Evolutionary conservation across 2,888 invertebrate genomes (phyloP).

Genomic region (Octonoba sinensis): DNA sequence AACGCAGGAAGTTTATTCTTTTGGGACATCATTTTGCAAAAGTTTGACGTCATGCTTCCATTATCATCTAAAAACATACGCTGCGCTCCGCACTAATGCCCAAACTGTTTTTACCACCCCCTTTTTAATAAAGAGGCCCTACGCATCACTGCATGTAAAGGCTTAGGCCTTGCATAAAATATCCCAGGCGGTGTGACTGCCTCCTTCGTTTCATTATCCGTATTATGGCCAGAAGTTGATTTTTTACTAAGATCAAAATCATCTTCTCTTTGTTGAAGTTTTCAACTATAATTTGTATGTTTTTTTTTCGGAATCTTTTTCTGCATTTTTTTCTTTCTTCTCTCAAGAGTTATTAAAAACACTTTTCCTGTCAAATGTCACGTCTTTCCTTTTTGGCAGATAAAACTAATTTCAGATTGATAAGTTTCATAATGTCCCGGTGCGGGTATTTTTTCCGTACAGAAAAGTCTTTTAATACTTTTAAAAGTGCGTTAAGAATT

Average conservation of each 20-base stretch:
- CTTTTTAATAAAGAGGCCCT: slow-evolving; percentile 37
- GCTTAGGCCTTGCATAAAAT: slow-evolving; percentile 27
- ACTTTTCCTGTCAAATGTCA: slow-evolving; percentile 12
- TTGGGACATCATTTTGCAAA: slow-evolving; percentile 56
- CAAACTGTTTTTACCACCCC: slow-evolving; percentile 41
- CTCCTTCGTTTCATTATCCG: slow-evolving; percentile 33
- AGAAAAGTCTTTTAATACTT: too few relatives aligned
- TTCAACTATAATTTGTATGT: neutral
- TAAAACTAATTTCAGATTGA: too few relatives aligned
- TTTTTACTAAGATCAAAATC: slow-evolving; percentile 2
- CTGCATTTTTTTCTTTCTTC: neutral
- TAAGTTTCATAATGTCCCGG: too few relatives aligned
- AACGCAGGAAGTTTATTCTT: slow-evolving; percentile 54
- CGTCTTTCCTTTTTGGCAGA: neutral
- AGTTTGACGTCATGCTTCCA: slow-evolving; percentile 55
- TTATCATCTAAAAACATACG: slow-evolving; percentile 58
- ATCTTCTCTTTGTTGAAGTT: slow-evolving; percentile 20
- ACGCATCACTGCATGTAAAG: slow-evolving; percentile 21
- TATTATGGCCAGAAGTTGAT: slow-evolving; percentile 32
- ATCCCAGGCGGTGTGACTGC: slow-evolving; percentile 25
- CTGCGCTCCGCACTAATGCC: slow-evolving; percentile 34
- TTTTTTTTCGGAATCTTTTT: neutral
- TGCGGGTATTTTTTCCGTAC: too few relatives aligned
- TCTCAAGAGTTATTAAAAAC: slow-evolving; percentile 11
- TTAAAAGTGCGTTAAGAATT: too few relatives aligned